phyloP scores from a whole-genome alignment of 2,113 vertebrate genomes.

The Psilopsiagon aymara region DNA sequence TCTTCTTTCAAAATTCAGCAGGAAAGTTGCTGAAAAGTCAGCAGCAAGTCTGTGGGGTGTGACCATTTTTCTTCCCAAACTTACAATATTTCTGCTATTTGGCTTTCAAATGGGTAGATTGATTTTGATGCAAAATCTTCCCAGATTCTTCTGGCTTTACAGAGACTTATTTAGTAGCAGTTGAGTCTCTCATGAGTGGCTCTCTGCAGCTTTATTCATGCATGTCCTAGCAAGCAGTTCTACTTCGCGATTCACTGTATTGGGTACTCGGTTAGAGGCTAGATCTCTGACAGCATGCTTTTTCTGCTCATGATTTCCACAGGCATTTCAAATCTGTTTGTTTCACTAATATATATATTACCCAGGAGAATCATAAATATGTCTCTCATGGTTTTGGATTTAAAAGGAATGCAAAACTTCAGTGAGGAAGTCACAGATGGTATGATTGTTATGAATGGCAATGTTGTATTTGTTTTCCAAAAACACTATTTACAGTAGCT shows the following conservation, averaged over 20 bases:
- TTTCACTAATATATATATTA: conserved; percentile 15
- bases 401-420: conserved; percentile 26
- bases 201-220: conserved; percentile 18
- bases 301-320: conserved; percentile 19
- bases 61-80: background rate
- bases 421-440: background rate
- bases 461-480: conserved; percentile 24
- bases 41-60: background rate
- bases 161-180: background rate
- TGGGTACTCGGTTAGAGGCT: conserved; percentile 9
- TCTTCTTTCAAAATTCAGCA: background rate
- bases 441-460: conserved; percentile 1
- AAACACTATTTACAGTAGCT: background rate
- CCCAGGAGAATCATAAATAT: conserved; percentile 14
- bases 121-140: background rate
- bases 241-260: conserved; percentile 12
- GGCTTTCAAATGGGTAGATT: background rate
- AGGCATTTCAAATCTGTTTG: conserved; percentile 35
- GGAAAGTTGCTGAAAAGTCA: background rate
- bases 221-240: conserved; percentile 1
- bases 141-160: background rate
- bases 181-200: background rate
- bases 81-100: background rate
- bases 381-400: conserved; percentile 12
- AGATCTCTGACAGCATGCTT: conserved; percentile 31